Evolutionary conservation across 1,140 invertebrate species (phyloP).

Genomic region (Diuraphis noxia): DNA sequence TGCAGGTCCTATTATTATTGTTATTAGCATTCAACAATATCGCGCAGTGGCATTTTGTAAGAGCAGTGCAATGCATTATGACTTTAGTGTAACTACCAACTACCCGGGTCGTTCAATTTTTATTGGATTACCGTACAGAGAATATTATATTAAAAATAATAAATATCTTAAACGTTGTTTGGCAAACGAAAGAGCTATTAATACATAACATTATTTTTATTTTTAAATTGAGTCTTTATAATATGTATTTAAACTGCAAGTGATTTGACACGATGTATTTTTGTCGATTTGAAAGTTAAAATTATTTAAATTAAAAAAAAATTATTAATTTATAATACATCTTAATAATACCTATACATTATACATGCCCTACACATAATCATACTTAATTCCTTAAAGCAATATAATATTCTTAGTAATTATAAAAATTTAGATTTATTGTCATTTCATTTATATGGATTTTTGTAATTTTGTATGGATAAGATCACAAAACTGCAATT

Average conservation of each 20-base stretch:
- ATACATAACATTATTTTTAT: background rate
- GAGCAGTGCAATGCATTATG: background rate
- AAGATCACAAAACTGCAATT: background rate
- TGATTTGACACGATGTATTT: background rate
- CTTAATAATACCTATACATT: background rate
- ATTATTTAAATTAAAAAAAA: background rate
- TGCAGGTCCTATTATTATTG: conserved; percentile 15
- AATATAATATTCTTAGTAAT: background rate
- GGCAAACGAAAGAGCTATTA: background rate
- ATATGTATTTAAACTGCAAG: background rate
- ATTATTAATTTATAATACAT: background rate
- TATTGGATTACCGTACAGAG: background rate
- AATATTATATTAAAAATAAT: background rate
- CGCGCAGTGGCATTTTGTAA: background rate
- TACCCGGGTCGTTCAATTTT: background rate
- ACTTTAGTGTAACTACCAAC: background rate
- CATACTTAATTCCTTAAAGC: background rate
- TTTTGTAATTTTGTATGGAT: too few species aligned
- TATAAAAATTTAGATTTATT: background rate
- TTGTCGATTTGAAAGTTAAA: background rate
- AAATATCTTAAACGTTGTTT: background rate
- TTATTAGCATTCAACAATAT: background rate
- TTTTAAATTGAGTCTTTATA: background rate
- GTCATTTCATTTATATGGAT: background rate
- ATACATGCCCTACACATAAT: background rate